Evolutionary conservation across 2,888 invertebrate species (phyloP).

Genomic region (Drosophila kanekoi): DNA sequence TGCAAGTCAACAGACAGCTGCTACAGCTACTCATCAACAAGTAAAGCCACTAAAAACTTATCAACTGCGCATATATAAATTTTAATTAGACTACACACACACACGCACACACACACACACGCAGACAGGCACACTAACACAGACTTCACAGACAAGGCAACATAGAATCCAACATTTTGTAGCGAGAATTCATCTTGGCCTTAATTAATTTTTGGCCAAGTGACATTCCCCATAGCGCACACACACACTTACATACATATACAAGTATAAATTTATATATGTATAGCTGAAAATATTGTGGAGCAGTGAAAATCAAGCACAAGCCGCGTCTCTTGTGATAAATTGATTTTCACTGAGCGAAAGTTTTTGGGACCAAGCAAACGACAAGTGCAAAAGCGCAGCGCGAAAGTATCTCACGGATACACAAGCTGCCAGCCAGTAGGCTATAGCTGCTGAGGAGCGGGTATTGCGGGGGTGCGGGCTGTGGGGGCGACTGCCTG

Average conservation of each 20-base stretch:
- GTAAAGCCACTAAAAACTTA: slow-evolving; percentile 76
- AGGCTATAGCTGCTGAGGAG: not conserved
- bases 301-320: slow-evolving; percentile 47
- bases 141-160: slow-evolving; percentile 18
- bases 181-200: slow-evolving; percentile 60
- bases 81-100: slow-evolving; percentile 66
- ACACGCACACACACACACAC: slow-evolving; percentile 16
- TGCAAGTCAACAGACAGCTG: slow-evolving; percentile 22
- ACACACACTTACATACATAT: slow-evolving; percentile 11
- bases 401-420: slow-evolving; percentile 72
- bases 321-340: slow-evolving; percentile 51
- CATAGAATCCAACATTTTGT: slow-evolving; percentile 61
- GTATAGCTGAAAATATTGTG: slow-evolving; percentile 3
- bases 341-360: slow-evolving; percentile 71
- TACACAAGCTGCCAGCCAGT: slow-evolving; percentile 51
- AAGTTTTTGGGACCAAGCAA: slow-evolving; percentile 47
- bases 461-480: slow-evolving; percentile 1
- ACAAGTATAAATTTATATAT: not conserved
- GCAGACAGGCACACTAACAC: slow-evolving; percentile 14
- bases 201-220: slow-evolving; percentile 79
- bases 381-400: slow-evolving; percentile 72
- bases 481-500: slow-evolving; percentile 11
- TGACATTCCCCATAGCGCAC: slow-evolving; percentile 53
- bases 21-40: slow-evolving; percentile 48
- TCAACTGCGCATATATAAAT: slow-evolving; percentile 76